These are phyloP conservation scores for Nothocercus julius DNA, from an alignment of 2,113 vertebrate species.

Conservation along the genomic window DNA sequence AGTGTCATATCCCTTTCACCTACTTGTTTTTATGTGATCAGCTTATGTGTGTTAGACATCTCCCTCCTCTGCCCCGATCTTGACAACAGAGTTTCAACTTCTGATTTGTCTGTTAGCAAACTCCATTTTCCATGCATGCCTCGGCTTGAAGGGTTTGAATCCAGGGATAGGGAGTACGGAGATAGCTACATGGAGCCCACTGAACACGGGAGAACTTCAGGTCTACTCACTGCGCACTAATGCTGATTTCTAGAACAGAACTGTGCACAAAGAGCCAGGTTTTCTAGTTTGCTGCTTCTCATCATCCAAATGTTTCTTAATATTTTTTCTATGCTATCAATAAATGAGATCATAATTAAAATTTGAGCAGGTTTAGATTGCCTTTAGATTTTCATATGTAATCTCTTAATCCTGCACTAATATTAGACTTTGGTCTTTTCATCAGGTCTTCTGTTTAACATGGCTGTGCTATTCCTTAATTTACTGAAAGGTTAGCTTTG, in stretches of 20 bases:
- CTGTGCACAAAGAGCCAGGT: accelerated
- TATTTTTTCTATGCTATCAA: neutral
- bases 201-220: neutral
- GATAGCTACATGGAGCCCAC: neutral
- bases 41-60: neutral
- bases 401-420: slow-evolving; percentile 38
- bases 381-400: slow-evolving; percentile 14
- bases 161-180: neutral
- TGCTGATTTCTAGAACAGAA: neutral
- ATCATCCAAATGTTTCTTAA: neutral
- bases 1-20: neutral
- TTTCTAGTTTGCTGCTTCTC: neutral
- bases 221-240: accelerated
- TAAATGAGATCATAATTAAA: slow-evolving; percentile 45
- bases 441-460: slow-evolving; percentile 6
- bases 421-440: slow-evolving; percentile 14
- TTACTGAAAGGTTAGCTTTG: slow-evolving; percentile 33
- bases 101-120: neutral
- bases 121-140: neutral
- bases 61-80: neutral
- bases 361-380: neutral
- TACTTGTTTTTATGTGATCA: neutral
- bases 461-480: neutral
- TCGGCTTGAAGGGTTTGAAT: neutral
- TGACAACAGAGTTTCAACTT: neutral